phyloP scores from a whole-genome alignment of 2,113 vertebrate genomes.

The Heteronetta atricapilla region DNA sequence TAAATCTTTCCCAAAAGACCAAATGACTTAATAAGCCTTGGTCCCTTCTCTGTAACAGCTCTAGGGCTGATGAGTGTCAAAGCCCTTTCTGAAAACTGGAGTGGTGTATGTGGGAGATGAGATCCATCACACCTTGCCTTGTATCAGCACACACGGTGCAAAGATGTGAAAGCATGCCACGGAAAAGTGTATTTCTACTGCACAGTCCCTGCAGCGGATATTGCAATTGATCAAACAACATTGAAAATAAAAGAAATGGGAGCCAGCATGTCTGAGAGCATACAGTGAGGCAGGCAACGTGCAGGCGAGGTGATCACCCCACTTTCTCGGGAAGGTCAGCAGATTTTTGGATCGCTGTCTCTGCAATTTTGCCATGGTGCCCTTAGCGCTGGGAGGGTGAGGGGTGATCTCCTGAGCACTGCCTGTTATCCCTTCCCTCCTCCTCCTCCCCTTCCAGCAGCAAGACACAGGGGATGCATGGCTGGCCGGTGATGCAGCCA shows the following conservation, averaged over 20 bases:
- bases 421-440: neutral
- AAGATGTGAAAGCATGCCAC: rapidly evolving
- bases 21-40: neutral
- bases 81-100: neutral
- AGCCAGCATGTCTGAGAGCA: neutral
- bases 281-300: rapidly evolving
- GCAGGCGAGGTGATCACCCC: neutral
- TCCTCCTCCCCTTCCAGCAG: rapidly evolving
- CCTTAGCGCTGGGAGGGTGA: neutral
- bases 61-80: neutral
- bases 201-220: neutral
- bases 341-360: neutral
- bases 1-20: neutral
- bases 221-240: neutral
- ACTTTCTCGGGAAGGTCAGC: neutral
- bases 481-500: too few species aligned
- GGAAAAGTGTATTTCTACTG: neutral
- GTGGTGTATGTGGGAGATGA: neutral
- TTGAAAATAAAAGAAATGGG: neutral
- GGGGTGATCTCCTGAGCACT: neutral
- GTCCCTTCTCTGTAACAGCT: neutral
- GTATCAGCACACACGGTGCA: neutral
- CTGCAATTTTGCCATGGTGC: rapidly evolving
- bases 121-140: neutral
- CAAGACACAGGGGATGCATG: neutral